Percentiles rank a stretch among this genome's conserved stretches.
Evolutionary conservation across 2,113 vertebrate species (phyloP).

Genomic region (Ageneiosus marmoratus): DNA sequence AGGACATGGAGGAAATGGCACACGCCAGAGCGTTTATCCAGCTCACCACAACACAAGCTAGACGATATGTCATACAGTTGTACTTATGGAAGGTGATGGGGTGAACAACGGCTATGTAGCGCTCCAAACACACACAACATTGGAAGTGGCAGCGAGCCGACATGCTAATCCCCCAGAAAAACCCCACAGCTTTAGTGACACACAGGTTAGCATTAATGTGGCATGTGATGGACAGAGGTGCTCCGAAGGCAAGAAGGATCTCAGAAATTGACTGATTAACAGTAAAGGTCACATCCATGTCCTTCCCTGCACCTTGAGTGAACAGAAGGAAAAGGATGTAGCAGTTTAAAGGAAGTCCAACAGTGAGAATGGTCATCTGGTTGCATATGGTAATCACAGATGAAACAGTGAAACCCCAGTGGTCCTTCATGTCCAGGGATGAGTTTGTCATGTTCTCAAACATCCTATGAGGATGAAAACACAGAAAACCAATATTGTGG

Average conservation of each 20-base stretch:
- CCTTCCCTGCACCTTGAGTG: background rate
- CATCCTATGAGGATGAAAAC: background rate
- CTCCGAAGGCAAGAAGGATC: background rate
- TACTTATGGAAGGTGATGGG: conserved; percentile 28
- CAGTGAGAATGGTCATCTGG: background rate
- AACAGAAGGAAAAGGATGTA: conserved; percentile 20
- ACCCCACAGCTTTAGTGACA: background rate
- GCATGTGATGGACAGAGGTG: background rate
- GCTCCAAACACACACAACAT: conserved; percentile 35
- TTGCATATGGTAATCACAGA: background rate
- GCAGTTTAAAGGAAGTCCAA: conserved; percentile 24
- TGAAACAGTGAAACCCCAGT: background rate
- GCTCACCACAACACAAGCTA: background rate
- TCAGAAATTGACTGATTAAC: background rate
- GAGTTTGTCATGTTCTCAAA: background rate
- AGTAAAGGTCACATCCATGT: background rate
- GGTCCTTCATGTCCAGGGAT: background rate
- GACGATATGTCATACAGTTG: conserved; percentile 15
- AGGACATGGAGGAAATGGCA: background rate
- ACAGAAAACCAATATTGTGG: background rate
- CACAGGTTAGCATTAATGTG: background rate
- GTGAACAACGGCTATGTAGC: conserved; percentile 17
- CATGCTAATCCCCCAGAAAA: background rate
- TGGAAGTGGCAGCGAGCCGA: conserved; percentile 21
- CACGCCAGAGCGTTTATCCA: background rate